phyloP scores from a whole-genome alignment of 1,140 invertebrate genomes.

The Mycetomoellerius zeteki region DNA sequence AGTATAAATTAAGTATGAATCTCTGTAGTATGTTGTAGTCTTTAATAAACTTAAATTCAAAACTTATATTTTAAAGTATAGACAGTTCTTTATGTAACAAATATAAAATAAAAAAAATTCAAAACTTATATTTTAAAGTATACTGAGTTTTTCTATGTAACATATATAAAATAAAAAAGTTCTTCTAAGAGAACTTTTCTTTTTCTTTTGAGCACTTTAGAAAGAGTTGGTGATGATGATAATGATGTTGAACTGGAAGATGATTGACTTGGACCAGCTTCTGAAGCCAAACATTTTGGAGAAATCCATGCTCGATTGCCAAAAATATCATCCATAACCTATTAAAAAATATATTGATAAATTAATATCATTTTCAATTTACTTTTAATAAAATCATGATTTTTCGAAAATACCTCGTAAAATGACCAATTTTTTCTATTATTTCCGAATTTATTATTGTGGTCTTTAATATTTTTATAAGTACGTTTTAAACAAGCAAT shows the following conservation, averaged over 20 bases:
- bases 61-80: too few species aligned
- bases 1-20: too few species aligned
- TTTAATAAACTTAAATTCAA: too few species aligned
- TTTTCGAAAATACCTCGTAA: background rate
- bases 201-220: background rate
- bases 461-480: slow-evolving; percentile 2
- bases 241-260: slow-evolving; percentile 1
- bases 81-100: too few species aligned
- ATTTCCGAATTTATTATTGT: slow-evolving; percentile 15
- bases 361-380: background rate
- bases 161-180: background rate
- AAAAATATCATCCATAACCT: background rate
- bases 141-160: too few species aligned
- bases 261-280: slow-evolving; percentile 3
- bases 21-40: too few species aligned
- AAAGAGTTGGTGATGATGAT: background rate
- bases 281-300: slow-evolving; percentile 3
- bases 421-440: slow-evolving; percentile 1
- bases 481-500: background rate
- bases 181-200: background rate
- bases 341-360: background rate
- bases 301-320: background rate
- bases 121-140: too few species aligned
- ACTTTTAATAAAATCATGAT: background rate
- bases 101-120: background rate